Evolutionary conservation across 2,113 vertebrate genomes (phyloP).

Genomic region (Eonycteris spelaea): DNA sequence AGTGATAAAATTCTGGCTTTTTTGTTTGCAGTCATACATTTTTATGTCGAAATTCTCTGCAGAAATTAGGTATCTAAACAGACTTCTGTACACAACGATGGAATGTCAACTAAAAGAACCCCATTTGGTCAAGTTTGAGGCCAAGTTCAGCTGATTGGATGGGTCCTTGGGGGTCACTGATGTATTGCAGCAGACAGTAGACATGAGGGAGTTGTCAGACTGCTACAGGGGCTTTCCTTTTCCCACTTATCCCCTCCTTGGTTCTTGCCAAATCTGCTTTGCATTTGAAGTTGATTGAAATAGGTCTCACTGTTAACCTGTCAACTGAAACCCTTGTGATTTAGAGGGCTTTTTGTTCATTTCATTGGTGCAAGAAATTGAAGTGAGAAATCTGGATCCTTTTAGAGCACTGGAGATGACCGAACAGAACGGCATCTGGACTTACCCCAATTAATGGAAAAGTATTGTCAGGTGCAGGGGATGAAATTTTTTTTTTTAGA

Average conservation of each 20-base stretch:
- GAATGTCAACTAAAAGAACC: not conserved
- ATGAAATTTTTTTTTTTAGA: not conserved
- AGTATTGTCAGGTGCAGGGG: conserved; percentile 66
- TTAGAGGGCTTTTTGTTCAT: conserved; percentile 62
- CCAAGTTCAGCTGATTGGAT: conserved; percentile 29
- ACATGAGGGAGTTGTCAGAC: conserved; percentile 37
- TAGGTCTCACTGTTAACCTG: conserved; percentile 66
- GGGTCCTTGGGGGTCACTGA: not conserved
- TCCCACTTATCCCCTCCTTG: not conserved
- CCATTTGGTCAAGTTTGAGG: conserved; percentile 33
- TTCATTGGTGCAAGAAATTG: conserved; percentile 47
- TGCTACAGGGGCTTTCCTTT: conserved; percentile 40
- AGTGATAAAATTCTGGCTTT: not conserved
- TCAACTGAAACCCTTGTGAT: conserved; percentile 54
- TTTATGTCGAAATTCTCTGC: conserved; percentile 24
- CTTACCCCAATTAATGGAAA: conserved; percentile 69
- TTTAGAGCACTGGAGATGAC: conserved; percentile 59
- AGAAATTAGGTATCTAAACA: conserved; percentile 15
- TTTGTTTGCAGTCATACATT: not conserved
- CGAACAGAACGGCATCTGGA: conserved; percentile 53
- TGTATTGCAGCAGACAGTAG: conserved; percentile 36
- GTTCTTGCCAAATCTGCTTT: conserved; percentile 63
- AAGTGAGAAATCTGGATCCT: conserved; percentile 69
- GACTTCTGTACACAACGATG: not conserved
- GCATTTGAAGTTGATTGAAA: conserved; percentile 68